Conservation (phyloP, 2,888 invertebrate genomes). For the Epirrita christyi region DNA sequence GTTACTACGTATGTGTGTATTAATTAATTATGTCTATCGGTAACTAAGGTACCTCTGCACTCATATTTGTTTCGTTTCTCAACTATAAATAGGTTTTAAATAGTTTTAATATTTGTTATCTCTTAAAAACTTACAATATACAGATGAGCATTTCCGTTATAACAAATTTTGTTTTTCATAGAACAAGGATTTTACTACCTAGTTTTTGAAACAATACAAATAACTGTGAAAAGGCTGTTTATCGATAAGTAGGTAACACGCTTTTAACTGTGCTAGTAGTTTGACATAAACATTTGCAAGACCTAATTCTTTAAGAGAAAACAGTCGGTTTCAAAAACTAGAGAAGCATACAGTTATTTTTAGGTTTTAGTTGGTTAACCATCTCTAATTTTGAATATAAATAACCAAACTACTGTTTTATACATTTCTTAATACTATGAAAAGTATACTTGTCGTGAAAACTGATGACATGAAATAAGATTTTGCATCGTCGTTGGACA, state of each 20-base stretch:
- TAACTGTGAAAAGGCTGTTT: constrained; percentile 4
- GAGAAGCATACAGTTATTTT: not conserved
- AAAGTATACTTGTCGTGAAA: not conserved
- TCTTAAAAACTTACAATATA: not conserved
- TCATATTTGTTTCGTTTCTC: no score
- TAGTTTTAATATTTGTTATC: no score
- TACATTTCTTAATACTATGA: not conserved
- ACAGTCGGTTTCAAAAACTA: not conserved
- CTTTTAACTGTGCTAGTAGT: constrained; percentile 2
- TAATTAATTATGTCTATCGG: no score
- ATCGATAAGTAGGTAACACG: constrained; percentile 6
- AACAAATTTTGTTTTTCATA: not conserved
- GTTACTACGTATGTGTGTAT: no score
- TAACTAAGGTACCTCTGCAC: no score
- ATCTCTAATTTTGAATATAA: not conserved
- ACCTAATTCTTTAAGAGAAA: constrained; percentile 12
- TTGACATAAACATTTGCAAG: constrained; percentile 9
- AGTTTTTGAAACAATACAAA: constrained; percentile 15
- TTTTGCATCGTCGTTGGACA: no score
- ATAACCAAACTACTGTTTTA: not conserved
- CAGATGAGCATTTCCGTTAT: not conserved
- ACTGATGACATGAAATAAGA: no score
- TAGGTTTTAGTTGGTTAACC: not conserved
- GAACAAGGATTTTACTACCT: not conserved
- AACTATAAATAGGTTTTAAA: no score